A percentile compares a stretch with the other conserved stretches of the same genome.
These are phyloP conservation scores for Potamilus streckersoni DNA, from an alignment of 1,140 invertebrate genomes.

Conservation along the genomic window DNA sequence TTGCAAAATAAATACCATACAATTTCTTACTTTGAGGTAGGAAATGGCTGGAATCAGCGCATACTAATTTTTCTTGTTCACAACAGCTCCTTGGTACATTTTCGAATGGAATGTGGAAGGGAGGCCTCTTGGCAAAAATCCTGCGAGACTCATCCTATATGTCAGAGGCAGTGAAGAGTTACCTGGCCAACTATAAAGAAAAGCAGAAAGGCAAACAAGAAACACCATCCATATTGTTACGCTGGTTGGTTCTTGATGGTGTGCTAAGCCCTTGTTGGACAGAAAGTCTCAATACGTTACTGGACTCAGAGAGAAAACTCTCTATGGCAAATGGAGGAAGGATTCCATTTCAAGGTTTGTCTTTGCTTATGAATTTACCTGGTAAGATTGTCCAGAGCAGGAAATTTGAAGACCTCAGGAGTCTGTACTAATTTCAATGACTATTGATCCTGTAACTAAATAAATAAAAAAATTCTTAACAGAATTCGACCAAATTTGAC, in stretches of 20 bases:
- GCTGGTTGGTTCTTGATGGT: constrained; percentile 65
- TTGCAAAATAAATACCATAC: no score
- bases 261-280: constrained; percentile 58
- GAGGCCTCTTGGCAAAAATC: constrained; percentile 58
- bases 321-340: constrained; percentile 55
- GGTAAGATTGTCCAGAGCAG: neutral
- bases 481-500: no score
- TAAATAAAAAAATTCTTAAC: no score
- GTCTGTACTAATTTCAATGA: no score
- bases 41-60: no score
- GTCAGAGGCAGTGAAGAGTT: constrained; percentile 49
- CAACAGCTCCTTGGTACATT: constrained; percentile 62
- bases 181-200: constrained; percentile 32
- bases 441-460: no score
- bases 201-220: constrained; percentile 47
- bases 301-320: constrained; percentile 51
- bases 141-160: constrained; percentile 50
- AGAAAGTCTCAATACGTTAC: constrained; percentile 58
- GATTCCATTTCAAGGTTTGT: constrained; percentile 49
- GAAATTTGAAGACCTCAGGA: no score
- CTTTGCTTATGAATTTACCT: neutral
- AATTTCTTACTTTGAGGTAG: no score
- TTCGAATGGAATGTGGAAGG: constrained; percentile 55
- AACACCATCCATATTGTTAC: constrained; percentile 48
- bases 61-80: neutral